These are phyloP conservation scores for Cheiracanthium punctorium DNA, from an alignment of 2,888 invertebrate species.

Conservation along the genomic window DNA sequence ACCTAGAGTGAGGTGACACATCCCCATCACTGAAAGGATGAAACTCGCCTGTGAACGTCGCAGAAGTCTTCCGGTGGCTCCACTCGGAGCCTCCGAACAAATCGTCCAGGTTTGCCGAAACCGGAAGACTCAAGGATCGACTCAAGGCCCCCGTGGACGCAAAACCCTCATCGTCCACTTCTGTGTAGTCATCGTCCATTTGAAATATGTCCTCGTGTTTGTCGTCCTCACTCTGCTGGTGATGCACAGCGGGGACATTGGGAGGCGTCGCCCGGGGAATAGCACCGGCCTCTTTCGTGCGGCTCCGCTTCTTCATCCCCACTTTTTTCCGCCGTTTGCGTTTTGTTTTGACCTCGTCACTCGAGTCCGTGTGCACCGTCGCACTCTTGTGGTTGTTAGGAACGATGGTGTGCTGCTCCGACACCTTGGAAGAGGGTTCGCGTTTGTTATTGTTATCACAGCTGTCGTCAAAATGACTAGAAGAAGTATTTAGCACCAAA, in stretches of 20 bases:
- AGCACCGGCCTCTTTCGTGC: slow-evolving; percentile 29
- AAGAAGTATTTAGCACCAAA: slow-evolving; percentile 41
- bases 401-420: background rate
- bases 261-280: too few relatives aligned
- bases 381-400: background rate
- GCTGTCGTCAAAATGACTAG: slow-evolving; percentile 18
- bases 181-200: slow-evolving; percentile 71
- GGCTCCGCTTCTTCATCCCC: slow-evolving; percentile 49
- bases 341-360: slow-evolving; percentile 72
- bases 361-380: slow-evolving; percentile 44
- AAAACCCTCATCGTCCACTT: slow-evolving; percentile 62
- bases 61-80: slow-evolving; percentile 51
- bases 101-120: slow-evolving; percentile 32
- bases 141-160: slow-evolving; percentile 29
- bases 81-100: slow-evolving; percentile 39
- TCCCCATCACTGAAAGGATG: slow-evolving; percentile 97
- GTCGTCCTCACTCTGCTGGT: slow-evolving; percentile 43
- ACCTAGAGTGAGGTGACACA: slow-evolving; percentile 70
- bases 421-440: slow-evolving; percentile 6
- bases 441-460: slow-evolving; percentile 53
- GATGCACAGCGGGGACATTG: background rate
- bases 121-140: slow-evolving; percentile 63
- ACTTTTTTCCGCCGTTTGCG: slow-evolving; percentile 74
- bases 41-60: slow-evolving; percentile 78
- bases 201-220: slow-evolving; percentile 72